Base-by-base conservation (phyloP, 2,797 vertebrate genomes). In the Esox masquinongy region DNA sequence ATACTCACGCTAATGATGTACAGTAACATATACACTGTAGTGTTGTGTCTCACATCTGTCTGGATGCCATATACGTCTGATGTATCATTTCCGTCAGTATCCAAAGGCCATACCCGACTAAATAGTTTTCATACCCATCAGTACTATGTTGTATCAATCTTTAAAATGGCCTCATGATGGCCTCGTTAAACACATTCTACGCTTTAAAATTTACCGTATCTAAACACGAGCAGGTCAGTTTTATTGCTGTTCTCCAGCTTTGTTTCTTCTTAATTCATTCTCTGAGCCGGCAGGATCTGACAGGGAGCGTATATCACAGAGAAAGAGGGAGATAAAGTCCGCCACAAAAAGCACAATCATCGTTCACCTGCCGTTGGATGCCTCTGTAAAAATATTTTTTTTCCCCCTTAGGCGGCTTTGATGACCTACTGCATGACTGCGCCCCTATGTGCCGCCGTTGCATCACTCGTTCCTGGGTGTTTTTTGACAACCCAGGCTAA, bases 361-460 rank as follows among this genome's bases (percentile, higher is more conserved):
- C 68, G 74, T 77, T 77, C 77, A 83, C 63, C 68, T 76, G 74
- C 71, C 68, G 69, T 63, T 70, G 50, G 22, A 68, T 14, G 43
- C 43, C 43, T 47, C 11, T 2, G 12, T 47, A 11, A 11, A 47
- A 47, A 12, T 14, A 11, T 47, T 14, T 11, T 9, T 43, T 72
- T 51, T 69, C 16, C 61, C 71, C 77, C 56, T 31, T 53, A 71
- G 22, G 12, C 24, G n/a, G 24, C 7, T 74, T 73, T 67, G 64
- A 78, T 70, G 72, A 68, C 19, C 22, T 74, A 72, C 47, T 69
- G 76, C 56, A 22, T 29, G 9, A 67, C 29, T 26, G 67, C 39
- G 73, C 26, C 50, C 61, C 19, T 51, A 19, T 43, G 71, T 75
- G 14, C 39, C 16, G 64, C 34, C 29, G 34, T 15, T 72, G 29